phyloP scores from a whole-genome alignment of 92 coral and sea anemone species.

The Actinostola sp. region DNA sequence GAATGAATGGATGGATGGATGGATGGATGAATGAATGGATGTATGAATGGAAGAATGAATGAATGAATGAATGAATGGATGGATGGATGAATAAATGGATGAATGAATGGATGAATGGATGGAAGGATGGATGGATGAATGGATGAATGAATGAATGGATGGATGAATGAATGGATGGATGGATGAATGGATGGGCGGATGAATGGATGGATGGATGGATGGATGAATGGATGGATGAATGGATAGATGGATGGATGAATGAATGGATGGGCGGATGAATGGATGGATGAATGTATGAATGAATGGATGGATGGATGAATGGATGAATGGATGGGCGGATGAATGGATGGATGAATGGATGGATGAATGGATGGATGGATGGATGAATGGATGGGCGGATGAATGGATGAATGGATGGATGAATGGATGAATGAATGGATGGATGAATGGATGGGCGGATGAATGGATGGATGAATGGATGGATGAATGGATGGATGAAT shows the following conservation, averaged over 20 bases:
- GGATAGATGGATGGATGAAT: background rate
- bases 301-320: background rate
- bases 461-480: background rate
- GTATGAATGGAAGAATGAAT: background rate
- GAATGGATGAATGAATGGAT: background rate
- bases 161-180: too few species aligned
- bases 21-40: too few species aligned
- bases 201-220: too few species aligned
- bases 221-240: constrained; percentile 5
- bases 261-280: background rate
- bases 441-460: background rate
- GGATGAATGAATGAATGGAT: too few species aligned
- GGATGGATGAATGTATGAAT: background rate
- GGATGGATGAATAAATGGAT: constrained; percentile 1
- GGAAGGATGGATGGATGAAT: background rate
- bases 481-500: background rate
- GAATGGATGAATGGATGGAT: background rate
- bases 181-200: constrained; percentile 1
- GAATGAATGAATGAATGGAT: background rate
- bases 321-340: background rate
- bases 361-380: background rate
- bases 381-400: too few species aligned
- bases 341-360: background rate
- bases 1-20: constrained; percentile 2
- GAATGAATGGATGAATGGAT: too few species aligned